Percentiles rank a stretch among this genome's conserved stretches.
These are phyloP conservation scores for Caenorhabditis becei DNA, from an alignment of 2,888 invertebrate genomes.

Conservation along the genomic window DNA sequence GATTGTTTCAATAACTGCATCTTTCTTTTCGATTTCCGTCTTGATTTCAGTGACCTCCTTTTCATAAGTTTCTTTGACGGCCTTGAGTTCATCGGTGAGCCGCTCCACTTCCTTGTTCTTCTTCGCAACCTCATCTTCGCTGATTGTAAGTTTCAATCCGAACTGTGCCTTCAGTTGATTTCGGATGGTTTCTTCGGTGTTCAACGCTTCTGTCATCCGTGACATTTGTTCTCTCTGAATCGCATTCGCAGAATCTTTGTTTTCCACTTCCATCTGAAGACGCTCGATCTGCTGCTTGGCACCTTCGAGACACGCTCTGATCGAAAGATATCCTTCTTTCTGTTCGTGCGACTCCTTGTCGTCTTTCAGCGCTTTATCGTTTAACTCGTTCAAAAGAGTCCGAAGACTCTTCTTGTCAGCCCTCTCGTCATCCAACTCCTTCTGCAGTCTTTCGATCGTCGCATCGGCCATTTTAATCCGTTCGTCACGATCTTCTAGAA, in stretches of 20 bases:
- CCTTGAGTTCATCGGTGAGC: not conserved
- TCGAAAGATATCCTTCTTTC: not conserved
- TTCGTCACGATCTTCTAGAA: constrained; percentile 17
- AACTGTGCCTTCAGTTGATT: not conserved
- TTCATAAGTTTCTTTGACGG: too few relatives aligned
- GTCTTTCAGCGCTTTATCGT: constrained; percentile 4
- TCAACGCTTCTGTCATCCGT: too few relatives aligned
- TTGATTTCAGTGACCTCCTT: not conserved
- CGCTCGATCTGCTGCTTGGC: constrained; percentile 4
- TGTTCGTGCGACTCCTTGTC: constrained; percentile 22
- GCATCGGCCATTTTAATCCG: constrained; percentile 18
- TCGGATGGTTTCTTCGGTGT: constrained; percentile 11
- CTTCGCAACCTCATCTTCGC: not conserved
- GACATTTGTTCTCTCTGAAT: too few relatives aligned
- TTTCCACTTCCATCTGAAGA: constrained; percentile 14
- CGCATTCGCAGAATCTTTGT: not conserved
- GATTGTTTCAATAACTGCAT: not conserved
- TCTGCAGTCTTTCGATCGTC: constrained; percentile 19
- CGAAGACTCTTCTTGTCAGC: constrained; percentile 6
- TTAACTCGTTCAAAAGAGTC: constrained; percentile 13
- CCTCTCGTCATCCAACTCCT: constrained; percentile 15
- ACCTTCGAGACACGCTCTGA: constrained; percentile 18
- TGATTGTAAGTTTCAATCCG: not conserved
- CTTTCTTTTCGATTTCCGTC: not conserved
- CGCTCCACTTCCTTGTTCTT: not conserved